phyloP scores from a whole-genome alignment of 2,888 invertebrate species.

The Tortricodes alternella region DNA sequence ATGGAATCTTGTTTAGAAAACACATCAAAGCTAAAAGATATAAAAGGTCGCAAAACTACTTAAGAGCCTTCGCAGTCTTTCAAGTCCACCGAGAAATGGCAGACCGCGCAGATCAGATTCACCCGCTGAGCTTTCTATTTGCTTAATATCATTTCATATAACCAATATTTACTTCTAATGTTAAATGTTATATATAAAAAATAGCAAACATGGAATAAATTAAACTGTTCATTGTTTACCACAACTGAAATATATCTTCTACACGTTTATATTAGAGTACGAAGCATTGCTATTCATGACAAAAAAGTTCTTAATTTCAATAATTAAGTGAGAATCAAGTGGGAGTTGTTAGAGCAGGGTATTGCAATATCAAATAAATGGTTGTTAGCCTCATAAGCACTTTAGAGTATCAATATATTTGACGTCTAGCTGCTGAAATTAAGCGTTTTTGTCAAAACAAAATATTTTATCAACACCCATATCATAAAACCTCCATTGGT shows the following conservation, averaged over 20 bases:
- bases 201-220: too few relatives aligned
- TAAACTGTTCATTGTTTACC: too few relatives aligned
- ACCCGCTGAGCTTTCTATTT: neutral
- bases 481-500: too few relatives aligned
- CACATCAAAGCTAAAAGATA: constrained; percentile 38
- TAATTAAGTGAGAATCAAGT: neutral
- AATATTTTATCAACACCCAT: too few relatives aligned
- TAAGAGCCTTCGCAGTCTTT: constrained; percentile 35
- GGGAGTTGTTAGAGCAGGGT: neutral
- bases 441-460: too few relatives aligned
- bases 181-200: too few relatives aligned
- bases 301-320: neutral
- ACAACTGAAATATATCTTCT: too few relatives aligned
- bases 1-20: constrained; percentile 37
- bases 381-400: neutral
- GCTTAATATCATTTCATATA: constrained; percentile 4
- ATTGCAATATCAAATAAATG: neutral
- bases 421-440: neutral
- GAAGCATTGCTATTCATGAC: too few relatives aligned
- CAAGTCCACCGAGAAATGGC: constrained; percentile 33
- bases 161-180: neutral
- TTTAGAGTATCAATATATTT: neutral
- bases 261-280: too few relatives aligned
- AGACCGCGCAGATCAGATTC: constrained; percentile 8
- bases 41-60: constrained; percentile 43